Conservation (phyloP, 2,888 invertebrate genomes). For the Sinohyriopsis cumingii region DNA sequence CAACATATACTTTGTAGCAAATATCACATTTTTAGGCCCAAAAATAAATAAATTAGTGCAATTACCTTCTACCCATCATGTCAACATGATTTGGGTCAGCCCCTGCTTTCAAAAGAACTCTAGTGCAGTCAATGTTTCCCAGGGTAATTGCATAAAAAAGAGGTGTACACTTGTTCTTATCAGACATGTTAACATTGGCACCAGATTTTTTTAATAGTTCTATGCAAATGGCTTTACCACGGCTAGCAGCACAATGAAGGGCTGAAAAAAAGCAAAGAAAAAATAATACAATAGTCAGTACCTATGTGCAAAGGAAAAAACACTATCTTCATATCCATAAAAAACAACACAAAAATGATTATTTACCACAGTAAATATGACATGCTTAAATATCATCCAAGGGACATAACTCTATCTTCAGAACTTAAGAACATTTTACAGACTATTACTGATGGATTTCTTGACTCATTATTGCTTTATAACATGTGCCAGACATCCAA, state of each 20-base stretch:
- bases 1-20: not conserved
- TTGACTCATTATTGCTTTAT: too few species aligned
- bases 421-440: too few species aligned
- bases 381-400: too few species aligned
- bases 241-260: slow-evolving; percentile 95
- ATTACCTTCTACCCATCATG: slow-evolving; percentile 87
- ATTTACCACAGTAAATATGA: too few species aligned
- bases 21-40: not conserved
- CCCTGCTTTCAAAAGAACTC: slow-evolving; percentile 88
- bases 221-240: slow-evolving; percentile 93
- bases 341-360: too few species aligned
- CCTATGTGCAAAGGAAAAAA: too few species aligned
- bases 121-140: slow-evolving; percentile 95
- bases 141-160: slow-evolving; percentile 96
- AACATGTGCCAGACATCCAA: too few species aligned
- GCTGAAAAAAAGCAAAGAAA: slow-evolving; percentile 74
- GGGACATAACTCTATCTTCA: too few species aligned
- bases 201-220: slow-evolving; percentile 81
- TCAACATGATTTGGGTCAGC: slow-evolving; percentile 95
- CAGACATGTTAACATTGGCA: slow-evolving; percentile 89
- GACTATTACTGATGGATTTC: too few species aligned
- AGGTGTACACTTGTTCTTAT: slow-evolving; percentile 95
- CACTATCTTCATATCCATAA: too few species aligned
- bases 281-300: not conserved
- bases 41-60: slow-evolving; percentile 1